Evolutionary conservation across 2,797 vertebrate genomes (phyloP).

Genomic region (Nannoperca australis): DNA sequence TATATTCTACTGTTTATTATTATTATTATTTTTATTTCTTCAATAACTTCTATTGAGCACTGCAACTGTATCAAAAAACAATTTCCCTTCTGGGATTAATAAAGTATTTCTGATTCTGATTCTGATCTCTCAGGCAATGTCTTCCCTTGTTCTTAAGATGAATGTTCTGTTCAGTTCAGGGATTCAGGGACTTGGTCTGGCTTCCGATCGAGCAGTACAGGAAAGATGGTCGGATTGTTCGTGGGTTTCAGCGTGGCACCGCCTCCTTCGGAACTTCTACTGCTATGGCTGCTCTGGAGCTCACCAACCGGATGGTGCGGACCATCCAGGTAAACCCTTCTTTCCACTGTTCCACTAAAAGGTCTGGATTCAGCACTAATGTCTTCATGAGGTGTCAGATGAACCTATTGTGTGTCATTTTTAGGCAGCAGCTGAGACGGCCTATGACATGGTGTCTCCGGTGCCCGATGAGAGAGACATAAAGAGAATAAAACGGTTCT

Average conservation of each 20-base stretch:
- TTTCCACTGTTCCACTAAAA: neutral
- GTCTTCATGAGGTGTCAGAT: neutral
- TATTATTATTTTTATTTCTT: no score
- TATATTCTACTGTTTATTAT: no score
- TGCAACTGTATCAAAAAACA: no score
- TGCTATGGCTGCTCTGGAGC: constrained; percentile 97
- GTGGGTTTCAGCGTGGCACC: constrained; percentile 95
- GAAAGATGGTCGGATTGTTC: constrained; percentile 95
- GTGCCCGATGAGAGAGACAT: constrained; percentile 91
- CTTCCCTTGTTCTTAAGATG: neutral
- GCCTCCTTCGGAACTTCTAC: constrained; percentile 98
- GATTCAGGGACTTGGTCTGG: constrained; percentile 97
- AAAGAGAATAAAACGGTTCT: constrained; percentile 90
- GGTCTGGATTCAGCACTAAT: neutral
- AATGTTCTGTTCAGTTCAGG: constrained; percentile 90
- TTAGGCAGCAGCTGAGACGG: constrained; percentile 97
- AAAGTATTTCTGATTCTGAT: no score
- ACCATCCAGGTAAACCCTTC: constrained; percentile 92
- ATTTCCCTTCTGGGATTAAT: no score
- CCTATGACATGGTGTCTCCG: constrained; percentile 99
- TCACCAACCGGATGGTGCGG: constrained; percentile 97
- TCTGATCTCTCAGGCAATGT: neutral
- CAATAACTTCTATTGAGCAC: no score
- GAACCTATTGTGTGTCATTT: constrained; percentile 19
- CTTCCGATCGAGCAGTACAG: constrained; percentile 98